Evolutionary conservation across 2,888 invertebrate genomes (phyloP).

Genomic region (Drosophila setosimentum): DNA sequence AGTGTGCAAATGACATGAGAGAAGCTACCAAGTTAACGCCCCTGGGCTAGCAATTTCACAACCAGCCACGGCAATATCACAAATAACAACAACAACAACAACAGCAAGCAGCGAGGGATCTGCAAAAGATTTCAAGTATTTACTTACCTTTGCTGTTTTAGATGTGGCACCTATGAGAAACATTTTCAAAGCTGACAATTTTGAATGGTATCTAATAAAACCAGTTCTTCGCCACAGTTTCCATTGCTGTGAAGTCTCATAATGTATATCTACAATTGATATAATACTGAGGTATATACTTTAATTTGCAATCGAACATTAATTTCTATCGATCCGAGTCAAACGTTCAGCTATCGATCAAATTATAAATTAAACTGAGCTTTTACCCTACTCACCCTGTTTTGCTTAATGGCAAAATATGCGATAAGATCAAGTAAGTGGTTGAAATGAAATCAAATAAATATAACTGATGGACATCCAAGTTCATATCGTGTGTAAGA

Average conservation of each 20-base stretch:
- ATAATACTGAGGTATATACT: background rate
- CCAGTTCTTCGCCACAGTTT: background rate
- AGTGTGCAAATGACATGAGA: conserved; percentile 81
- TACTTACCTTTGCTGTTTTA: background rate
- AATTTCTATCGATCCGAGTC: background rate
- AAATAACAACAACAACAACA: conserved; percentile 2
- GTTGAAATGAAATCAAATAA: conserved; percentile 28
- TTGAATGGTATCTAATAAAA: conserved; percentile 20
- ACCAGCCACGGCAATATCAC: conserved; percentile 12
- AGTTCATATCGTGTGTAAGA: conserved; percentile 13
- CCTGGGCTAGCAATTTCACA: conserved; percentile 69
- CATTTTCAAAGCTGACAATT: conserved; percentile 12
- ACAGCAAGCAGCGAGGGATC: background rate
- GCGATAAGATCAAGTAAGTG: conserved; percentile 45
- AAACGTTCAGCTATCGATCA: background rate
- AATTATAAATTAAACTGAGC: background rate
- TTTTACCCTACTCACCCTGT: background rate
- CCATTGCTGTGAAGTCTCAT: background rate
- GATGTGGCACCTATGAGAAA: conserved; percentile 7
- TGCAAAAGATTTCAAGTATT: conserved; percentile 14
- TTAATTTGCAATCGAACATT: background rate
- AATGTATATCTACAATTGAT: background rate
- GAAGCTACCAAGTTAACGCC: conserved; percentile 74
- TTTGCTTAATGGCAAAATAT: background rate
- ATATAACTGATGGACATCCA: conserved; percentile 28